phyloP scores from a whole-genome alignment of 1,140 invertebrate species.

The Lepeophtheirus salmonis region DNA sequence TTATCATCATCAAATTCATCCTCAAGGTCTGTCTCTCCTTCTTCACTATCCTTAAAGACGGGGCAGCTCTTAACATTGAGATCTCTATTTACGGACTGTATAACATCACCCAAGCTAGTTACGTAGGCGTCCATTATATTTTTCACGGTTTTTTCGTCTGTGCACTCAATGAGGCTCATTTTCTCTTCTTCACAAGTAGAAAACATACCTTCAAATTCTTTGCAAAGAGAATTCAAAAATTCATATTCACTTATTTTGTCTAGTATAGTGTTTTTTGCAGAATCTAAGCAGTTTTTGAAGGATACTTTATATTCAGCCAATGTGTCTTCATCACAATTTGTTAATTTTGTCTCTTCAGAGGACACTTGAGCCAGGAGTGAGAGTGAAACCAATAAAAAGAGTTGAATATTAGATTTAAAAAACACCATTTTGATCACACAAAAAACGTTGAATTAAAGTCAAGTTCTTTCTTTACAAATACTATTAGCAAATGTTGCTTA shows the following conservation, averaged over 20 bases:
- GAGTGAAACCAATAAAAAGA: neutral
- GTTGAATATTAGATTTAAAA: neutral
- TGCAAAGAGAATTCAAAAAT: neutral
- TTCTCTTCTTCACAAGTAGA: neutral
- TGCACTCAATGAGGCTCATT: neutral
- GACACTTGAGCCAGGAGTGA: too few species aligned
- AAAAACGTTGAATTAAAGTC: too few species aligned
- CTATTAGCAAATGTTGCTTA: too few species aligned
- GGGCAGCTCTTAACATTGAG: neutral
- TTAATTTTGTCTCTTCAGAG: neutral
- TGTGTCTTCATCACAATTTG: neutral
- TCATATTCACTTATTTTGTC: neutral
- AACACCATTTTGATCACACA: neutral
- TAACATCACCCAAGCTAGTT: neutral
- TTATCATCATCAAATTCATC: neutral
- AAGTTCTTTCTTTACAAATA: too few species aligned
- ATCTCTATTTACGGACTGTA: neutral
- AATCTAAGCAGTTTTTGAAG: neutral
- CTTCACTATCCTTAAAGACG: neutral
- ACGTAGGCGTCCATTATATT: neutral
- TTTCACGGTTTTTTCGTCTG: neutral
- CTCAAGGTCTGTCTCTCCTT: neutral
- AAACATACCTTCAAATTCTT: neutral
- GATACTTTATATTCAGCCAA: neutral
- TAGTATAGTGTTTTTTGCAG: neutral